Evolutionary conservation across 2,113 vertebrate genomes (phyloP).

Genomic region (Sebastes schlegelii): DNA sequence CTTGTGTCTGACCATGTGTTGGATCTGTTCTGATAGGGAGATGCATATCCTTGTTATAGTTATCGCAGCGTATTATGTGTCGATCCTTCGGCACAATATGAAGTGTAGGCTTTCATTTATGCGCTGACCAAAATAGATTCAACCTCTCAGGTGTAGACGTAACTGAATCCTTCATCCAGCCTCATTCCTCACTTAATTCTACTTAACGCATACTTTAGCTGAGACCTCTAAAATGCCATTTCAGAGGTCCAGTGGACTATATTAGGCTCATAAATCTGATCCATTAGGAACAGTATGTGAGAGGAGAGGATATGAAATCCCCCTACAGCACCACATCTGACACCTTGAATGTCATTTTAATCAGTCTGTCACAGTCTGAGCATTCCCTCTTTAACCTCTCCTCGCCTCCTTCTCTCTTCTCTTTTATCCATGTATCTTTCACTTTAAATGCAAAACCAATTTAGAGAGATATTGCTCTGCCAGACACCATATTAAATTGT

Average conservation of each 20-base stretch:
- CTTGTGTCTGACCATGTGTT: background rate
- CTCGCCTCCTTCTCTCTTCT: constrained; percentile 42
- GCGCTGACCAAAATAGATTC: constrained; percentile 20
- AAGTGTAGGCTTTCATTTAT: constrained; percentile 12
- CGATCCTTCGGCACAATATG: background rate
- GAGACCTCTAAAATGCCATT: constrained; percentile 59
- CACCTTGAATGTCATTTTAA: constrained; percentile 75
- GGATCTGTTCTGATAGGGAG: background rate
- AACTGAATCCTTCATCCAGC: background rate
- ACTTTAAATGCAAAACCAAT: constrained; percentile 67
- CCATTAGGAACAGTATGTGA: constrained; percentile 58
- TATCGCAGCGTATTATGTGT: background rate
- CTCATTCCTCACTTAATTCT: constrained; percentile 36
- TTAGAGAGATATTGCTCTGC: constrained; percentile 49
- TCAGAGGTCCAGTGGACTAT: constrained; percentile 54
- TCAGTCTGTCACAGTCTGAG: constrained; percentile 68
- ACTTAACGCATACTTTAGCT: constrained; percentile 50
- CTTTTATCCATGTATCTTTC: constrained; percentile 46
- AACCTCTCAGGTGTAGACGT: constrained; percentile 12
- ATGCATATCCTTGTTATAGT: background rate
- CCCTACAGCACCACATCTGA: constrained; percentile 61
- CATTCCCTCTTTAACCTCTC: constrained; percentile 63
- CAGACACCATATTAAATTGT: constrained; percentile 53
- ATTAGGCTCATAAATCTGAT: constrained; percentile 65
- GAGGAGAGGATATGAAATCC: constrained; percentile 64